Base-by-base conservation (phyloP, 2,113 vertebrate species). In the Salminus brasiliensis region DNA sequence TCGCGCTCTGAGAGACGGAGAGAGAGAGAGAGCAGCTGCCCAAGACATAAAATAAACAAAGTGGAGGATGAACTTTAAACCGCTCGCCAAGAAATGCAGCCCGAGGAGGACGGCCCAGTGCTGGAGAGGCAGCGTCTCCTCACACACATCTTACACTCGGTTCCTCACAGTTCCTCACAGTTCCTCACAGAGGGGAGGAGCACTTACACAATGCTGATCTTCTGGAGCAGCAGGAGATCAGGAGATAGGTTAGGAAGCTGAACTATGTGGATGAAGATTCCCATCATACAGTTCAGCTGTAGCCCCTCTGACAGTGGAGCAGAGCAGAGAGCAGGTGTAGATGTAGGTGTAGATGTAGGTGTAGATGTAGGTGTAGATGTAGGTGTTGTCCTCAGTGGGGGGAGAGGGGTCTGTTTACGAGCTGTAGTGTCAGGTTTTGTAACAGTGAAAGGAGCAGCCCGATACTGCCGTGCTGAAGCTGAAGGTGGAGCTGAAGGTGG, bases 1-100 rank as follows among this genome's bases (percentile, higher is more conserved):
- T 93, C 90, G 86, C 87, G 91, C 88, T 91, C 71, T 78, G 81
- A 84, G 83, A 82, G 81, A 81, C n/a, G n/a, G 80, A 82, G 43
- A 74, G 85, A 82, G 43, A 74, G 85, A 86, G 60, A 88, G 87
- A 84, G 86, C 87, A 86, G 91, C 90, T 88, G 87, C 88, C 70
- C 79, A 74, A 84, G 82, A 89, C 81, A 62, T 84, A 84, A 79
- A 83, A 81, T 84, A 88, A 87, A 91, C 80, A 90, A 63, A 86
- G 87, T 72, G 79, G 66, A 32, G 10, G 59, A 80, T 87, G 85
- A 86, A 76, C 80, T 81, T 89, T 83, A 5, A 13, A 74, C 68
- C 30, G 68, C 43, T 78, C 80, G 57, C 68, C 84, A 79, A 84
- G 77, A 88, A 85, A 80, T 36, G 59, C 55, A 49, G 21, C 72